Evolutionary conservation across 1,140 invertebrate genomes (phyloP), one percentile per base, ranked within the genome.

Genomic region (Cotesia glomerata): DNA sequence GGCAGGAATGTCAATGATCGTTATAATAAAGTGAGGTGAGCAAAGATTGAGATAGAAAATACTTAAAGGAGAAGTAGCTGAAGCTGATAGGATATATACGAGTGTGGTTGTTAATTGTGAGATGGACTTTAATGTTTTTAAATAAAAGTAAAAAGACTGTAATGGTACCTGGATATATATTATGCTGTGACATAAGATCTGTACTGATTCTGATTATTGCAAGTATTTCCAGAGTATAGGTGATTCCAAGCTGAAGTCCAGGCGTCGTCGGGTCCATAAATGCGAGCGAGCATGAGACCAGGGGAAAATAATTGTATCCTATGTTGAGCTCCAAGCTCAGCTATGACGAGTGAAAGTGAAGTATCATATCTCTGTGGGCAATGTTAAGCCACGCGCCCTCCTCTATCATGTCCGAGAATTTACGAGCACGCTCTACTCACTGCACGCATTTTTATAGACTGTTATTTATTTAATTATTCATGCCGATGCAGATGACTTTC

Each of bases 331-430:
- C 32, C 32, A 36, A 39, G 14, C 39, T 26, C 26, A 26, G 45
- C 62, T 9, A 71, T 71, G 54, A 70, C 59, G 75, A 79, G 78
- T 79, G 78, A 79, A 79, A 79, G 78, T 78, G 39, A 45, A 45
- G 39, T 45, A 45, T 45, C 39, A 45, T 45, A 45, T 45, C 39
- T 45, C 39, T 45, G 39, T 45, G 39, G 39, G 39, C 39, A 45
- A 45, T 45, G 59, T 18, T 59, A 61, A 67, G 72, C 76, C 77
- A 80, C 76, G 78, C 79, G 71, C 72, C 81, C 78, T 79, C 78
- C 71, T 62, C 71, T 72, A 59, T 61, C 64, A 36, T 36, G 36
- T 34, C 45, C 18, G 36, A 52, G 26, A 34, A 52, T 45, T 45
- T 45, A 45, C 39, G 39, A 45, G 39, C 39, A 45, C 39, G 18